phyloP scores from a whole-genome alignment of 2,888 invertebrate species.

The Archaeoteleia sp. region DNA sequence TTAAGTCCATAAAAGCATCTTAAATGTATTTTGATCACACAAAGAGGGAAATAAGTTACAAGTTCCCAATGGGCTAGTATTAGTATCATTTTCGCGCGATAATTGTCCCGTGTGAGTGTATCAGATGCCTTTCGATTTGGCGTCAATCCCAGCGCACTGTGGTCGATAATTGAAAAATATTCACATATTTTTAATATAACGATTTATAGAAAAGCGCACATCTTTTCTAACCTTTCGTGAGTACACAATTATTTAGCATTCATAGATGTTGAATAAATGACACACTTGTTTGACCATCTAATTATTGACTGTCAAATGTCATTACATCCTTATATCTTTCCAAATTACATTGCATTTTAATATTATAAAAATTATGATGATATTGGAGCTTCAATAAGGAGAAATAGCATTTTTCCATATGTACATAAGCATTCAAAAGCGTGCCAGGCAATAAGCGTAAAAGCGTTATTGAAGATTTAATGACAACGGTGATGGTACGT shows the following conservation, averaged over 20 bases:
- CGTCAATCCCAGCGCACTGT: constrained; percentile 73
- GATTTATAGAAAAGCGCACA: too few species aligned
- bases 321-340: too few species aligned
- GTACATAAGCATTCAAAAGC: constrained; percentile 42
- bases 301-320: too few species aligned
- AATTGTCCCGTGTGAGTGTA: constrained; percentile 57
- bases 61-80: constrained; percentile 52
- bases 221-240: too few species aligned
- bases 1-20: not conserved
- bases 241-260: too few species aligned
- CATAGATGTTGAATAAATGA: too few species aligned
- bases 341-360: too few species aligned
- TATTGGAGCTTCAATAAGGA: too few species aligned
- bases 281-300: too few species aligned
- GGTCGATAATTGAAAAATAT: constrained; percentile 52
- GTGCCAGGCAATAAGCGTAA: constrained; percentile 44
- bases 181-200: constrained; percentile 21
- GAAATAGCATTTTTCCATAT: too few species aligned
- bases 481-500: too few species aligned
- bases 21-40: constrained; percentile 31
- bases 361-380: too few species aligned
- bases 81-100: constrained; percentile 58
- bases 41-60: constrained; percentile 33
- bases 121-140: constrained; percentile 60
- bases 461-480: constrained; percentile 35